Evolutionary conservation across 2,797 vertebrate species (phyloP), one percentile per base, ranked within the genome.

Genomic region (Hippopotamyrus pictus): DNA sequence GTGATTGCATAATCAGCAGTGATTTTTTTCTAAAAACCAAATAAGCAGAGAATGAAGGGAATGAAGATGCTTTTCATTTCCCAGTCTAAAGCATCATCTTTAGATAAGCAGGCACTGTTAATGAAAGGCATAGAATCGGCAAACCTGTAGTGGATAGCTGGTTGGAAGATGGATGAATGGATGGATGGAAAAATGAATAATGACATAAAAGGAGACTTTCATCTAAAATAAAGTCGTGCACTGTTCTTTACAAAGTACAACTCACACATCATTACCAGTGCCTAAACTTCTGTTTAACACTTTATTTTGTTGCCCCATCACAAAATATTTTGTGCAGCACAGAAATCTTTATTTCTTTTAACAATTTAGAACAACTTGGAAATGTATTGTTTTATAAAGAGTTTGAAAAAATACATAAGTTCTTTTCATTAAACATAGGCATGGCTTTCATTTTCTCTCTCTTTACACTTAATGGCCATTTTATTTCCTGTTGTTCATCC

Each of bases 201-300:
- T n/a, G 37, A 79, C 33, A 73, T 73, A 79, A 79, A 76, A 79
- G 73, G 73, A 44, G 73, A n/a, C 41, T 79, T 79, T n/a, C 69
- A 41, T 14, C 69, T 76, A 19, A 41, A 37, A 76, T 76, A 19
- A 76, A 37, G 33, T n/a, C 44, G 37, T 79, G 6, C 14, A 44
- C 33, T 25, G 14, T 79, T 44, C 73, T 79, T 79, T 41, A 44
- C 37, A 44, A 44, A 79, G 73, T 44, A 14, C 17, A 41, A 44
- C 73, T n/a, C 1, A 79, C 37, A 44, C 33, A 44, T 44, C 41
- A 17, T 73, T 44, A 73, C 9, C 33, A 17, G 69, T 44, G 5
- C 73, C 73, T 7, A 76, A 25, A 41, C 12, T 41, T 14, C 29
- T 8, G 6, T 79, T 79, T n/a, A 79, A n/a, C 19, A 41, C 17